phyloP scores from a whole-genome alignment of 2,113 vertebrate genomes.

The Cynopterus brachyotis region DNA sequence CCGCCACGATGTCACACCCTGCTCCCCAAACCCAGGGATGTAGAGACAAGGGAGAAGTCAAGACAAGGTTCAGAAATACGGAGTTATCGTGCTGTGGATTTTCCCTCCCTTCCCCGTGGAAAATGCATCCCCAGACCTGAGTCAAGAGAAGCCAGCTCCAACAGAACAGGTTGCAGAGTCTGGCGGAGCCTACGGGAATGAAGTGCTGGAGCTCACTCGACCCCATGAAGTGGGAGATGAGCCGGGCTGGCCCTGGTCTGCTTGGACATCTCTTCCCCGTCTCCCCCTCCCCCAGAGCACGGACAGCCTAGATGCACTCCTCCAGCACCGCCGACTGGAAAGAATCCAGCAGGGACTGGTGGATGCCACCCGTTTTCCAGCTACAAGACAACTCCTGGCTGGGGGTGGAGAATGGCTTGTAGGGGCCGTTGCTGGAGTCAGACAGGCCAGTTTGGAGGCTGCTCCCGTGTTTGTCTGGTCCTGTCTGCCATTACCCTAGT shows the following conservation, averaged over 20 bases:
- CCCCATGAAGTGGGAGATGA: background rate
- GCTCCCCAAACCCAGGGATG: background rate
- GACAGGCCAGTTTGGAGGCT: background rate
- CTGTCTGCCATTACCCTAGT: background rate
- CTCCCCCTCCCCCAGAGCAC: accelerated
- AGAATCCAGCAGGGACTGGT: background rate
- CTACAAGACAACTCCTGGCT: background rate
- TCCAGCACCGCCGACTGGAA: background rate
- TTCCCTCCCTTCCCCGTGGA: background rate
- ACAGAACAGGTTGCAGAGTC: background rate
- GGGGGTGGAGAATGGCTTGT: background rate
- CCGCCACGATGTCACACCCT: background rate
- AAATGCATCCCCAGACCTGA: background rate
- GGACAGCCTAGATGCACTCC: background rate
- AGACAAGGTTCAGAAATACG: background rate
- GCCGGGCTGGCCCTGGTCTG: background rate
- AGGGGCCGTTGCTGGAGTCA: background rate
- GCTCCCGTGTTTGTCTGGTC: background rate
- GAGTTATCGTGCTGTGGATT: background rate
- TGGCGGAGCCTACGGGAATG: accelerated
- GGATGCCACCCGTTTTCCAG: accelerated
- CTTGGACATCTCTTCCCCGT: background rate
- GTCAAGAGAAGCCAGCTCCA: background rate
- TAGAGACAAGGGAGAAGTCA: background rate
- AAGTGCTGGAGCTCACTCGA: background rate